These are phyloP conservation scores for Grantiella picta DNA, from an alignment of 2,113 vertebrate genomes.

Conservation along the genomic window DNA sequence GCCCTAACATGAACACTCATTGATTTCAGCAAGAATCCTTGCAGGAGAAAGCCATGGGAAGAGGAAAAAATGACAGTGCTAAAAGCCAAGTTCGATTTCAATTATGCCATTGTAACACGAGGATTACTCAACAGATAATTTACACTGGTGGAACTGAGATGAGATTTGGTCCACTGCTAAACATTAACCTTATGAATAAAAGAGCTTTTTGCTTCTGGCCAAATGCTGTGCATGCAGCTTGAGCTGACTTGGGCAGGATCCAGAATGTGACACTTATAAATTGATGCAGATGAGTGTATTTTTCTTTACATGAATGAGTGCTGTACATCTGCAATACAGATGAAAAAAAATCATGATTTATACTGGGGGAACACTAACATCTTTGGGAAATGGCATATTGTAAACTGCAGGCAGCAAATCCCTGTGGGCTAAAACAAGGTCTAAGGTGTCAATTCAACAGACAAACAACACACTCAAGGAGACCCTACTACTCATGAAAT, in stretches of 20 bases:
- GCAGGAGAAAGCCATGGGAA: background rate
- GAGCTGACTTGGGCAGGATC: background rate
- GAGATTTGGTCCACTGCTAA: slow-evolving; percentile 32
- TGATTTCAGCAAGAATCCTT: background rate
- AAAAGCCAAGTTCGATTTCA: background rate
- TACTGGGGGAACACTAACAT: background rate
- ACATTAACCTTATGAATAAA: slow-evolving; percentile 31
- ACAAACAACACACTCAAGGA: background rate
- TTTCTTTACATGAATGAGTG: slow-evolving; percentile 35
- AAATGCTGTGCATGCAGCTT: slow-evolving; percentile 19
- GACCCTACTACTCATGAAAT: background rate
- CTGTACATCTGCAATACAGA: slow-evolving; percentile 12
- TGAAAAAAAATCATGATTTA: background rate
- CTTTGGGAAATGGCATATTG: background rate
- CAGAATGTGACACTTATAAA: slow-evolving; percentile 35
- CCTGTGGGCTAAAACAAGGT: background rate
- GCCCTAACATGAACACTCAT: background rate
- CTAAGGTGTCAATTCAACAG: background rate
- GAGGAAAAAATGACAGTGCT: background rate
- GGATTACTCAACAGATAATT: slow-evolving; percentile 40
- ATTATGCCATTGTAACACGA: background rate
- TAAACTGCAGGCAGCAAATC: background rate
- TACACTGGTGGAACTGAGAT: background rate
- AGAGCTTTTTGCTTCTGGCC: slow-evolving; percentile 18
- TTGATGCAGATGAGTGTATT: slow-evolving; percentile 10